phyloP scores from a whole-genome alignment of 2,797 vertebrate genomes.

The Hyperoplus immaculatus region DNA sequence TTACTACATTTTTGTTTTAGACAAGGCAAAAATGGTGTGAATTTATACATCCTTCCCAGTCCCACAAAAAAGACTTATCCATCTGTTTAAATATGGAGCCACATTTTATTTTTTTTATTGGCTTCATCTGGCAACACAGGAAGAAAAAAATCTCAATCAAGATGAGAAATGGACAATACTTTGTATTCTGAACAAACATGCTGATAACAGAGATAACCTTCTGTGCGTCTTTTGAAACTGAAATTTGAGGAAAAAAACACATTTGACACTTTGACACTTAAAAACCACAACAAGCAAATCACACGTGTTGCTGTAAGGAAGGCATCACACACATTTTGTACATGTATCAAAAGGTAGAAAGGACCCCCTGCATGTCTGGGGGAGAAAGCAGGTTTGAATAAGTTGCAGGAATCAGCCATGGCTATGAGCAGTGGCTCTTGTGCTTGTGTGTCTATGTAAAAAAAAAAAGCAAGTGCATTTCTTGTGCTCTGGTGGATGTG shows the following conservation, averaged over 20 bases:
- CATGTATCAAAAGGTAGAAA: slow-evolving; percentile 71
- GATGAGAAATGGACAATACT: slow-evolving; percentile 62
- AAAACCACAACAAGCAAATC: slow-evolving; percentile 68
- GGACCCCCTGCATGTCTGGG: slow-evolving; percentile 28
- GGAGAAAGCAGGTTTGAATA: slow-evolving; percentile 31
- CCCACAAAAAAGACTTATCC: slow-evolving; percentile 28
- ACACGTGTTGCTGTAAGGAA: slow-evolving; percentile 58
- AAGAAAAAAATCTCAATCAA: slow-evolving; percentile 40
- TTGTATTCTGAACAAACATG: slow-evolving; percentile 80
- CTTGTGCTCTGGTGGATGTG: slow-evolving; percentile 42
- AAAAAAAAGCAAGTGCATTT: slow-evolving; percentile 23
- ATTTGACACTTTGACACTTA: slow-evolving; percentile 57
- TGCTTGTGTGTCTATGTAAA: slow-evolving; percentile 49
- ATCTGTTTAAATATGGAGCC: slow-evolving; percentile 50
- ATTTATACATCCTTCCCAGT: neutral
- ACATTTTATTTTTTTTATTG: slow-evolving; percentile 71
- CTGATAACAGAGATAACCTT: slow-evolving; percentile 62
- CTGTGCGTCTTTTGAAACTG: slow-evolving; percentile 52
- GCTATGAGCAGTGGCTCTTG: slow-evolving; percentile 28
- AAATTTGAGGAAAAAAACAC: slow-evolving; percentile 57
- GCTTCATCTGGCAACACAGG: slow-evolving; percentile 58
- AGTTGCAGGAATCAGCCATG: slow-evolving; percentile 50
- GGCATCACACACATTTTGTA: slow-evolving; percentile 43
- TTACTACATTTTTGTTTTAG: no score
- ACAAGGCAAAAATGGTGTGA: neutral